Base-by-base conservation (phyloP, 2,113 vertebrate genomes). In the Muscicapa adusta region DNA sequence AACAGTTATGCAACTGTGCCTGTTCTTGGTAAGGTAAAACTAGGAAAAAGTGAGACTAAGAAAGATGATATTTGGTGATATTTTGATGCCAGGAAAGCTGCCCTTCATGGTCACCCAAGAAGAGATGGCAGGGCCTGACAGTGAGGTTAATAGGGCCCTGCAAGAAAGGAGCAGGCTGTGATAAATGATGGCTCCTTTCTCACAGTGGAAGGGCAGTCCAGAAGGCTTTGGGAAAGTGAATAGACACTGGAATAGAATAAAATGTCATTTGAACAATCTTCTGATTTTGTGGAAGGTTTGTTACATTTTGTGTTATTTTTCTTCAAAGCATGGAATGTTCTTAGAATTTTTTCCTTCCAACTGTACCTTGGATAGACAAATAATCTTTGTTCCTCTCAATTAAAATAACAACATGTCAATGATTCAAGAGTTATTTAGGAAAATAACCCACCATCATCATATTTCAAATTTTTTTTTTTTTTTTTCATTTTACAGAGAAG, bases 51-150 rank as follows among this genome's bases (percentile, higher is more conserved):
- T 9, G 34, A 71, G 42, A 40, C 17, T 56, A 62, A 54, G 40
- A 79, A 79, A 74, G 45, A 10, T 10, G 9, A 43, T 29, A 16
- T 36, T 70, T 74, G 25, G 28, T 24, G 12, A 17, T 78, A 38
- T 91, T 66, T 61, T 82, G 61, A 26, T 61, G 75, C n/a, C 12
- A 33, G 42, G 34, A 75, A 91, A 83, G 24, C 71, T 97, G 94
- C 88, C 87, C 89, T 96, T 96, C 91, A 94, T 0, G 18, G 24
- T 70, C 82, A 96, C 71, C 75, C 48, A 83, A 76, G 89, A 92
- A 53, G 94, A 97, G 91, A 94, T 94, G 93, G 58, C 63, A 74
- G 85, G 67, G 43, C 34, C 81, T 94, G 88, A 85, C 48, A 78
- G 63, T 36, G 79, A 91, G 74, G 75, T 85, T 94, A 95, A n/a